These are phyloP conservation scores for Neoniphon sammara DNA, from an alignment of 2,797 vertebrate genomes.

Conservation along the genomic window DNA sequence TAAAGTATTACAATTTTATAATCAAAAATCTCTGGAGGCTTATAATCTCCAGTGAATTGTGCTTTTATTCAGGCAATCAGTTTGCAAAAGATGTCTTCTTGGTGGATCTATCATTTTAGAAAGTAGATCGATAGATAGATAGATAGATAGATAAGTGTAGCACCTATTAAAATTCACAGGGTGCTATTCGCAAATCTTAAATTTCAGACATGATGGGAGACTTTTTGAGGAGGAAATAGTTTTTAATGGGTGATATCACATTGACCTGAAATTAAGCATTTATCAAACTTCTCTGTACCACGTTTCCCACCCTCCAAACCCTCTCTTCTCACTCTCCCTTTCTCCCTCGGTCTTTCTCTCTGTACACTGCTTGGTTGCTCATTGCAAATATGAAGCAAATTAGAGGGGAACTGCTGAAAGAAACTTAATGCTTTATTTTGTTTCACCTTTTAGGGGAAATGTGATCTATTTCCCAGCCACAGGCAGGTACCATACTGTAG, in stretches of 20 bases:
- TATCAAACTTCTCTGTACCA: background rate
- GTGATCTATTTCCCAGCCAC: background rate
- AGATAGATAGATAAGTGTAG: too few relatives aligned
- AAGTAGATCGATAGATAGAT: too few relatives aligned
- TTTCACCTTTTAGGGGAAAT: background rate
- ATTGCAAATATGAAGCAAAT: background rate
- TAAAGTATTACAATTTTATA: background rate
- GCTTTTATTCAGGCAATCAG: background rate
- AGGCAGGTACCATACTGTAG: background rate
- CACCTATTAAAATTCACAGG: background rate
- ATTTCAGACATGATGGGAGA: background rate
- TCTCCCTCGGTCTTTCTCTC: background rate
- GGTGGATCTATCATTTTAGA: too few relatives aligned
- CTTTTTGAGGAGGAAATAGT: constrained; percentile 5
- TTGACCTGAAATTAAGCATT: constrained; percentile 17
- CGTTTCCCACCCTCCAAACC: background rate
- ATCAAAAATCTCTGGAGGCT: background rate
- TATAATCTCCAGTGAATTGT: background rate
- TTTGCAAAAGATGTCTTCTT: background rate
- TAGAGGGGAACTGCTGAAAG: background rate
- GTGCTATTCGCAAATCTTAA: background rate
- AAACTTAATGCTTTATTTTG: background rate
- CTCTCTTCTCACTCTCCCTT: background rate
- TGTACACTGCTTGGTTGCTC: background rate
- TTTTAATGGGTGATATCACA: background rate